Evolutionary conservation across 2,888 invertebrate genomes (phyloP).

Genomic region (Leucophenga montana): DNA sequence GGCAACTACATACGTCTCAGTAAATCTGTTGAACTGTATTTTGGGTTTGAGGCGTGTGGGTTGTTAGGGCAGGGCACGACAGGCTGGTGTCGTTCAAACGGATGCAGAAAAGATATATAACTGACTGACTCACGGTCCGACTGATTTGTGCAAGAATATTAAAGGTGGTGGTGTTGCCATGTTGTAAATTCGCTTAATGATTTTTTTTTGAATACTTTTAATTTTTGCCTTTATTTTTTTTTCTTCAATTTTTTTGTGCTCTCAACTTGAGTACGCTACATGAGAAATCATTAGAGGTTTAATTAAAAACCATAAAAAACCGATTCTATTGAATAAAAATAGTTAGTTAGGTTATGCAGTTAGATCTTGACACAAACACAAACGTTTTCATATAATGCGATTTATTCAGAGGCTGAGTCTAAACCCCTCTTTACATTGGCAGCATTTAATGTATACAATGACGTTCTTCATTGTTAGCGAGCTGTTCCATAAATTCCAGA

Average conservation of each 20-base stretch:
- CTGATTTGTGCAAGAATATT: neutral
- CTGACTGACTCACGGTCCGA: neutral
- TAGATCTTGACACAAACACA: too few relatives aligned
- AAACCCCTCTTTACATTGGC: too few relatives aligned
- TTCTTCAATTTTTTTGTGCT: neutral
- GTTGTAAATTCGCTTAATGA: constrained; percentile 5
- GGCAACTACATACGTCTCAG: constrained; percentile 6
- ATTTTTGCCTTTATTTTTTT: neutral
- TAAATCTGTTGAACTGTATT: constrained; percentile 8
- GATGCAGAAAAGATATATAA: neutral
- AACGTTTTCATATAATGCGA: too few relatives aligned
- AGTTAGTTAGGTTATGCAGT: too few relatives aligned
- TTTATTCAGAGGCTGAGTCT: too few relatives aligned
- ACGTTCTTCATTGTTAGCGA: too few relatives aligned
- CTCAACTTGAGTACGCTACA: constrained; percentile 3
- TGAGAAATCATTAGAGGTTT: neutral
- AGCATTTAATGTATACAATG: too few relatives aligned
- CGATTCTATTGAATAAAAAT: too few relatives aligned
- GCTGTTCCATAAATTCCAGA: too few relatives aligned
- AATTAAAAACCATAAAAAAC: neutral
- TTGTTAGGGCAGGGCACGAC: neutral
- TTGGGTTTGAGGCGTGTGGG: neutral
- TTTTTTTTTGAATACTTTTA: neutral
- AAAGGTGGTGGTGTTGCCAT: neutral
- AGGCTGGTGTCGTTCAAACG: neutral